Evolutionary conservation across 2,888 invertebrate genomes (phyloP).

Genomic region (Drosophila neutralis): DNA sequence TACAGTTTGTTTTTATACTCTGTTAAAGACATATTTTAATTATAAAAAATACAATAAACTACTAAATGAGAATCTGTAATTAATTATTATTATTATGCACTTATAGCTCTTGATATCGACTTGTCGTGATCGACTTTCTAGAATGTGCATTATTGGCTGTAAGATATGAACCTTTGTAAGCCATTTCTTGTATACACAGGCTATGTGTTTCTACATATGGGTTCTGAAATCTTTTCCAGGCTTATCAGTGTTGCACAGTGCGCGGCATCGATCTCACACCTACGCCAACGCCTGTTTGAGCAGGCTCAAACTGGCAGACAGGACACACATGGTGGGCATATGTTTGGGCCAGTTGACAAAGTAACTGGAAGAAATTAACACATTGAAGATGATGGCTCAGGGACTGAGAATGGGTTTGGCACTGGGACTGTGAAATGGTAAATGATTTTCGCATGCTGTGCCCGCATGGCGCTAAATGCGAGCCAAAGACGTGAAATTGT

Average conservation of each 20-base stretch:
- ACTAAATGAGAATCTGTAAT: background rate
- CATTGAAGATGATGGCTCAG: constrained; percentile 15
- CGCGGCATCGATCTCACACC: constrained; percentile 46
- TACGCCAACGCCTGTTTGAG: constrained; percentile 47
- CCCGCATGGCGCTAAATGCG: constrained; percentile 74
- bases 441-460: constrained; percentile 65
- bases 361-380: constrained; percentile 46
- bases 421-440: constrained; percentile 7
- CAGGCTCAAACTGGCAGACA: constrained; percentile 20
- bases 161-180: background rate
- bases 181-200: background rate
- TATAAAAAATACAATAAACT: no score
- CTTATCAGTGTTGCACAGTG: constrained; percentile 5
- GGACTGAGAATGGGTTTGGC: constrained; percentile 17
- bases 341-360: constrained; percentile 55
- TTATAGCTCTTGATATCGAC: background rate
- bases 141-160: background rate
- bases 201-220: background rate
- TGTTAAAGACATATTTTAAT: no score
- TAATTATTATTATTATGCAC: background rate
- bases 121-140: background rate
- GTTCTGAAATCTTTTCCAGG: background rate
- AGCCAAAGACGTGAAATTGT: constrained; percentile 28
- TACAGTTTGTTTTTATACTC: no score
- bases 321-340: constrained; percentile 60